Evolutionary conservation across 2,888 invertebrate genomes (phyloP).

Genomic region (Polyommatus iphigenia): DNA sequence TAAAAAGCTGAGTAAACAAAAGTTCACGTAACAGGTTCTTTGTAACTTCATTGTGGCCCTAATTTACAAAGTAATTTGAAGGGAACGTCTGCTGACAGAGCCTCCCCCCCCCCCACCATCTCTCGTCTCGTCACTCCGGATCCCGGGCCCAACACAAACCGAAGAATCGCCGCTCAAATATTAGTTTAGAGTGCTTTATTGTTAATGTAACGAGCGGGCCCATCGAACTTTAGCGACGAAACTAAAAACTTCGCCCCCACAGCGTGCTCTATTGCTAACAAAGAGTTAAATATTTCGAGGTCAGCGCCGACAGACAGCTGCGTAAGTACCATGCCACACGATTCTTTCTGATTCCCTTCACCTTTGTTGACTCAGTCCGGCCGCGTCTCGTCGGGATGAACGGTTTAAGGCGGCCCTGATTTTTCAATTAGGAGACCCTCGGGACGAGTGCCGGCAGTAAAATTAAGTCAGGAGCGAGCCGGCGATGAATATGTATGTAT

Average conservation of each 20-base stretch:
- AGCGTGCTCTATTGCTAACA: neutral
- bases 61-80: conserved; percentile 1
- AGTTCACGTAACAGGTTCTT: neutral
- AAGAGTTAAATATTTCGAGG: neutral
- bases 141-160: neutral
- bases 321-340: neutral
- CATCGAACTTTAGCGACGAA: neutral
- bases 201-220: neutral
- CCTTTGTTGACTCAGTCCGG: neutral
- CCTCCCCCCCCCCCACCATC: neutral
- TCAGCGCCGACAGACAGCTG: neutral
- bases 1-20: conserved; percentile 7
- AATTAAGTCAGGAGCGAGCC: conserved; percentile 16
- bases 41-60: conserved; percentile 11
- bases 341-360: neutral
- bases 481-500: conserved; percentile 14
- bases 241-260: neutral
- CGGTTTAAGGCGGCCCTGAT: neutral
- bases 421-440: conserved; percentile 19
- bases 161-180: neutral
- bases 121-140: neutral
- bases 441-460: conserved; percentile 2
- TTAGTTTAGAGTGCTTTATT: neutral
- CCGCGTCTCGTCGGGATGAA: neutral
- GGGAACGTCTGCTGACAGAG: conserved; percentile 2